Conservation (phyloP, 1,140 invertebrate species). For the Cotesia typhae region DNA sequence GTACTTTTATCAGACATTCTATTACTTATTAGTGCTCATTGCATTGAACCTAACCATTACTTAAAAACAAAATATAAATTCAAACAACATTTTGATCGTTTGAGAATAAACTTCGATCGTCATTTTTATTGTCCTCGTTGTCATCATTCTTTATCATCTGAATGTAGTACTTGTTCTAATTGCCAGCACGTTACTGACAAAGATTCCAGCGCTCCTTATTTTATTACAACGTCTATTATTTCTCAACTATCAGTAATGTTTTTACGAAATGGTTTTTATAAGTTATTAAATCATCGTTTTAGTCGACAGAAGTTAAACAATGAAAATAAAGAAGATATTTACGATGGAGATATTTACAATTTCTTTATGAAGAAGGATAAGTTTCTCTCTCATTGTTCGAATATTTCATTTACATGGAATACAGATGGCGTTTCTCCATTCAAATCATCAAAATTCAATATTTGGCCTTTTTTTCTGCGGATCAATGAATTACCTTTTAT, state of each 20-base stretch:
- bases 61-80: no score
- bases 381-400: neutral
- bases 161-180: neutral
- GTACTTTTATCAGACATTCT: neutral
- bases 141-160: neutral
- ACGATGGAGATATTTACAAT: slow-evolving; percentile 14
- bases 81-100: no score
- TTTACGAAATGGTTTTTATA: neutral
- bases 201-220: neutral
- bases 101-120: no score
- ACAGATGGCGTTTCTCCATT: slow-evolving; percentile 4
- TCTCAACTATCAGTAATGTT: neutral
- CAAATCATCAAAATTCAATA: slow-evolving; percentile 31
- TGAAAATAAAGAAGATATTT: slow-evolving; percentile 30
- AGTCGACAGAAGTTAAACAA: neutral
- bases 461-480: slow-evolving; percentile 28
- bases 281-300: neutral
- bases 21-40: no score
- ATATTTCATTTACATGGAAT: slow-evolving; percentile 31
- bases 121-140: no score
- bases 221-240: neutral
- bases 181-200: neutral
- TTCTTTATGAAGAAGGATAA: neutral
- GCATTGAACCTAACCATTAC: no score
- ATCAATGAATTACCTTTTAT: slow-evolving; percentile 31